Base-by-base conservation (phyloP, 2,113 vertebrate species). In the Actinemys pallida region DNA sequence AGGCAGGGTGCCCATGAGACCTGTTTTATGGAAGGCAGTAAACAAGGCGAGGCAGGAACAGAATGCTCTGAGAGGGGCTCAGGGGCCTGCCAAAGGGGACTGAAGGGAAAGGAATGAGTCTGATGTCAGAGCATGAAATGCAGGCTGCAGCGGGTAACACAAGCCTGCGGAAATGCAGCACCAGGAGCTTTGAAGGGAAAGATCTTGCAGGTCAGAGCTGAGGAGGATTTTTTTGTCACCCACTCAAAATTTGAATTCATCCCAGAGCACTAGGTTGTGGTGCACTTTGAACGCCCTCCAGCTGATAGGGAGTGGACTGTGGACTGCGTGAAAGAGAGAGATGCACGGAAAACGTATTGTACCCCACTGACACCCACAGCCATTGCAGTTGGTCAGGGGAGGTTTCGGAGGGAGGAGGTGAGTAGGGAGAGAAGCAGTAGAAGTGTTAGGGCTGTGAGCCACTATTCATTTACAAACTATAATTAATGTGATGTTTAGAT, bases 401-500 rank as follows among this genome's bases (percentile, higher is more conserved):
- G 94, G 94, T 79, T 96, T 96, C 81, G 80, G 90, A 57, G 81
- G 94, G 95, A 97, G 96, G 93, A 93, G 97, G 59, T 29, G 10
- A 45, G 19, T 7, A 42, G 31, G 49, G 82, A 59, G 90, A 97
- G 90, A 90, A 95, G 45, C 20, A 0, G 83, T 91, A 93, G 97
- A 98, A 97, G 95, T 97, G 96, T 96, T 97, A 98, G 94, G 98
- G 95, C 95, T 96, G 90, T 96, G 94, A 97, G 96, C 96, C 95
- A 97, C 97, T 97, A 97, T 98, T 98, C 97, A 98, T 98, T 98
- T 98, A 95, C 97, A 97, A 98, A 97, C 97, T 97, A 97, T 98
- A 98, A 98, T 98, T 98, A 98, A 98, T 98, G 97, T 98, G 98
- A 98, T 98, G 97, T 98, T 98, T 97, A 98, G 98, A 98, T 98